Base-by-base conservation (phyloP, 2,797 vertebrate species). In the Sebastes iracundus region DNA sequence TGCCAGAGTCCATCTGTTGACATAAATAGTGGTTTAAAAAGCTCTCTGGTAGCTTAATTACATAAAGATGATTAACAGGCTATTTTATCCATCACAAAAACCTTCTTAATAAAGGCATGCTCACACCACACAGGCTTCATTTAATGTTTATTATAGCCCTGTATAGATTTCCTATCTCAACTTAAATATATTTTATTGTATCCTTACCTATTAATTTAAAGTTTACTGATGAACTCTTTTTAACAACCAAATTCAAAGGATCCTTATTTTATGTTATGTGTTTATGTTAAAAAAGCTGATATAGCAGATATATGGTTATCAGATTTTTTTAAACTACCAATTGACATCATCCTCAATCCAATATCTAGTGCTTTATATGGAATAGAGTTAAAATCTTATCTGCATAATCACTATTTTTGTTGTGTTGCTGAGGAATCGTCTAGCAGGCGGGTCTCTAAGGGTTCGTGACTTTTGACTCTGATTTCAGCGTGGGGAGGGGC, bases 381-480 rank as follows among this genome's bases (percentile, higher is more conserved):
- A 28, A 49, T 55, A 46, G 3, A 59, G 16, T 28, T 59, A 12
- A 60, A 68, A 49, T 68, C 7, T 0, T 1, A 23, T 80, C 49
- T 8, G 12, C 33, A 69, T 66, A 65, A 77, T 78, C 46, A 28
- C 4, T 16, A 5, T 58, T 30, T 75, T 63, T 28, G 27, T 30
- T 69, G 27, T 33, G 49, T 53, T 77, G 71, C 42, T 81, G 10
- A 79, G 67, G 42, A 65, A 69, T 71, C 2, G 13, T 73, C 49
- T 56, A 22, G 42, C 68, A 27, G 58, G 59, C 66, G 7, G 38
- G 66, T 79, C 88, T 87, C 78, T 25, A 18, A 76, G 63, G 85
- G 58, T 38, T 55, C 0, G 5, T 83, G 88, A 85, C 88, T 92
- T 90, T 81, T 91, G 90, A 91, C 88, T 89, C 74, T 73, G 71